Percentiles rank a stretch among this genome's conserved stretches.
These are phyloP conservation scores for Catonia carolina DNA, from an alignment of 2,888 invertebrate species.

Conservation along the genomic window DNA sequence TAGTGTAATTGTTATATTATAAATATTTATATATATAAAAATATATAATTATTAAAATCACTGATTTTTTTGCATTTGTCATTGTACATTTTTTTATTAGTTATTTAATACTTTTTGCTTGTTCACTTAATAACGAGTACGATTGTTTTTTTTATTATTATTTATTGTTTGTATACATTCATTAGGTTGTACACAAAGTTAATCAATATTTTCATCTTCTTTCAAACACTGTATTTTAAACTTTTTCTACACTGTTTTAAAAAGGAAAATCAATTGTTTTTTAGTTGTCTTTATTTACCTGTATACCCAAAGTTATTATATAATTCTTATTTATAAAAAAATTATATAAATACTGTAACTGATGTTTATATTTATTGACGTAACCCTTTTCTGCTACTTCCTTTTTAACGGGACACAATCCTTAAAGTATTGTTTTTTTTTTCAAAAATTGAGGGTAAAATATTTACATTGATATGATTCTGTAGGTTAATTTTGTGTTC, in stretches of 20 bases:
- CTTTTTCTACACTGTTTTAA: slow-evolving; percentile 16
- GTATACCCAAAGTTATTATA: slow-evolving; percentile 12
- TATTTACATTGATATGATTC: too few relatives aligned
- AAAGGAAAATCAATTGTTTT: slow-evolving; percentile 6
- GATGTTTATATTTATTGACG: too few relatives aligned
- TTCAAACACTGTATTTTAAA: slow-evolving; percentile 4
- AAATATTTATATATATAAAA: slow-evolving; percentile 15
- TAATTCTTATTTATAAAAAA: slow-evolving; percentile 17
- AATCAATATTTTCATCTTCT: slow-evolving; percentile 12
- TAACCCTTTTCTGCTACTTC: too few relatives aligned
- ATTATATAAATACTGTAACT: slow-evolving; percentile 6
- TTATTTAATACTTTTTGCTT: slow-evolving; percentile 9
- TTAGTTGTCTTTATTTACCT: slow-evolving; percentile 15
- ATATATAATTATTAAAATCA: slow-evolving; percentile 19
- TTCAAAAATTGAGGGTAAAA: too few relatives aligned
- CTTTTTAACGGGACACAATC: too few relatives aligned
- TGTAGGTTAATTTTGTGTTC: too few relatives aligned
- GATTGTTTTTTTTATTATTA: slow-evolving; percentile 20
- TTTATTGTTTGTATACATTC: background rate
- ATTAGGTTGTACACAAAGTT: background rate
- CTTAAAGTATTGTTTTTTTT: too few relatives aligned
- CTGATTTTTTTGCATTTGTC: slow-evolving; percentile 13
- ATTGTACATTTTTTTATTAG: slow-evolving; percentile 17
- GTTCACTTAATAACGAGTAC: slow-evolving; percentile 12
- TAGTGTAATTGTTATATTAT: slow-evolving; percentile 21